phyloP scores from a whole-genome alignment of 2,797 vertebrate species.

The Fundulus diaphanus region DNA sequence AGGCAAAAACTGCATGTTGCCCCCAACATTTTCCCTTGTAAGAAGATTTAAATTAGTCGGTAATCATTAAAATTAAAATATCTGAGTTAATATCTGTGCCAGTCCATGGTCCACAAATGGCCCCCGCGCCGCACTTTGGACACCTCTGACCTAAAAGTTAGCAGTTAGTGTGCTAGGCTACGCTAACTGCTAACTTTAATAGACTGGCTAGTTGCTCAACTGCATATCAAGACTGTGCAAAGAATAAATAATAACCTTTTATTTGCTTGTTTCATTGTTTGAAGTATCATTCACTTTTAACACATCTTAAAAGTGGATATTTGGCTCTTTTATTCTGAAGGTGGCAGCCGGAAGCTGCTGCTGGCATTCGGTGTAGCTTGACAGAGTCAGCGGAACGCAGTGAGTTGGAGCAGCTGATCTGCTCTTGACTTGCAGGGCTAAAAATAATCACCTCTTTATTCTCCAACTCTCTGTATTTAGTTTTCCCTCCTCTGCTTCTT shows the following conservation, averaged over 20 bases:
- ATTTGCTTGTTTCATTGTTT: neutral
- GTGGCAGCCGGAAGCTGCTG: fast-evolving
- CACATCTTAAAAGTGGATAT: neutral
- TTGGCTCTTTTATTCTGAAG: slow-evolving; percentile 52
- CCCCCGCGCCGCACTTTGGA: no score
- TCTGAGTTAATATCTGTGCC: no score
- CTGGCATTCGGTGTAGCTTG: fast-evolving
- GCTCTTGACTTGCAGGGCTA: slow-evolving; percentile 62
- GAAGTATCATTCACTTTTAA: neutral
- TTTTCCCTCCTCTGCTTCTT: slow-evolving; percentile 22
- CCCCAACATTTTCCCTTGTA: no score
- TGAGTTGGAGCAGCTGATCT: slow-evolving; percentile 77
- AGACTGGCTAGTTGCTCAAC: neutral
- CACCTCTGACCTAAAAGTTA: no score
- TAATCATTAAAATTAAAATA: no score
- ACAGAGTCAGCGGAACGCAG: slow-evolving; percentile 6
- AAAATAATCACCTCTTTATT: slow-evolving; percentile 79
- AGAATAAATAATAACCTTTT: neutral
- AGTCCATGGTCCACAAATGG: no score
- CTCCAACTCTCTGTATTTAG: slow-evolving; percentile 29
- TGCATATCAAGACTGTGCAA: neutral
- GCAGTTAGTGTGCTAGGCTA: neutral
- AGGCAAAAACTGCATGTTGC: no score
- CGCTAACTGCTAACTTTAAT: neutral
- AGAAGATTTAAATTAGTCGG: no score